Evolutionary conservation across 2,113 vertebrate genomes (phyloP), one percentile per base, ranked within the genome.

Genomic region (Anhinga anhinga): DNA sequence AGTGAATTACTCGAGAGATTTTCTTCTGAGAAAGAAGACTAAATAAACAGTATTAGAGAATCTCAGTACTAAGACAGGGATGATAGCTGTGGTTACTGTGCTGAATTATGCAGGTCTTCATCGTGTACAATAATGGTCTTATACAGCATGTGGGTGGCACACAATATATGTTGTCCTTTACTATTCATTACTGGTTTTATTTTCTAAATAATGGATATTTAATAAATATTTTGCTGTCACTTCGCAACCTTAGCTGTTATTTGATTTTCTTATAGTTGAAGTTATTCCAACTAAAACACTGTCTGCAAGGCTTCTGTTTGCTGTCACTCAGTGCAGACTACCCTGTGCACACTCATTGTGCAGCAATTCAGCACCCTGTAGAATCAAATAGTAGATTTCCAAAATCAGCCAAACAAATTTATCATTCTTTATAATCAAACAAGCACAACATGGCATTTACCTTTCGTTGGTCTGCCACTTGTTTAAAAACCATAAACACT

Each of bases 191-290:
- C 40, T 0, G 0, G 45, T 85, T 72, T 80, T 62, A 65, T 93
- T 93, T 96, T 85, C 62, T 91, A 87, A 93, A 93, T 85, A 84
- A 76, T 3, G 0, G 52, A 78, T 45, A 45, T 45, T 45, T 45
- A 45, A 45, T 89, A 95, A 97, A 95, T 97, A 95, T 93, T 96
- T 94, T 97, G 73, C 70, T 95, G 94, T 94, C 93, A 96, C 93
- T 93, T 95, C 95, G 95, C 95, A 96, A 97, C 87, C 81, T 95
- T 34, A 18, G 58, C 56, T 50, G 55, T 74, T 93, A 53, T 82
- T 95, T 86, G 53, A 78, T 74, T 85, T 95, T 96, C 83, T 86
- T 95, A 45, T 82, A 92, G 86, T 66, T 95, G 56, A 93, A 93
- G 82, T 61, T 94, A 88, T 53, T 95, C 82, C 85, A 93, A 94